Evolutionary conservation across 2,888 invertebrate species (phyloP).

Genomic region (Mythimna vitellina): DNA sequence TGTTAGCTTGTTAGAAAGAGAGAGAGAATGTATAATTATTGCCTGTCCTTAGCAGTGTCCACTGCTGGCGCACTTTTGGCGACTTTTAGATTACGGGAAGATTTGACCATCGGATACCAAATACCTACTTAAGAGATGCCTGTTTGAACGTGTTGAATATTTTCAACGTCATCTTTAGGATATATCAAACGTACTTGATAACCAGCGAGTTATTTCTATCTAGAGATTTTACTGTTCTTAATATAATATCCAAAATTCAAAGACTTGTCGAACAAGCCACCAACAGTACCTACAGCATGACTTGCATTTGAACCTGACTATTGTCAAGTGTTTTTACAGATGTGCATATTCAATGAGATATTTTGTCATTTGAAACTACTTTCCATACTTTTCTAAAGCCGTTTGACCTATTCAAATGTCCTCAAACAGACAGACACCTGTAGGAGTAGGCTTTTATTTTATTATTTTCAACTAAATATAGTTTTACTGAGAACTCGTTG

Average conservation of each 20-base stretch:
- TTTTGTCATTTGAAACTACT: slow-evolving; percentile 27
- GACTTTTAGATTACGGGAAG: too few relatives aligned
- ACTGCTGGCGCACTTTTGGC: too few relatives aligned
- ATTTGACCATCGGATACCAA: too few relatives aligned
- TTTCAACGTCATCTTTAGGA: background rate
- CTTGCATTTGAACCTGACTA: slow-evolving; percentile 13
- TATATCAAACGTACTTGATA: background rate
- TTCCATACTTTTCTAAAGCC: slow-evolving; percentile 46
- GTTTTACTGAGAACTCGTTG: slow-evolving; percentile 4
- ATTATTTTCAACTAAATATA: slow-evolving; percentile 6
- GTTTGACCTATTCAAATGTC: slow-evolving; percentile 41
- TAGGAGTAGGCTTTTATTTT: slow-evolving; percentile 27
- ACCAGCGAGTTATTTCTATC: background rate
- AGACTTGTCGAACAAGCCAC: slow-evolving; percentile 9
- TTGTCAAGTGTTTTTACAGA: slow-evolving; percentile 38
- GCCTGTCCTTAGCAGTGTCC: too few relatives aligned
- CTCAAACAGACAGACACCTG: slow-evolving; percentile 25
- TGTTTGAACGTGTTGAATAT: too few relatives aligned
- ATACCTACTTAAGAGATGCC: too few relatives aligned
- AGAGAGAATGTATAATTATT: too few relatives aligned
- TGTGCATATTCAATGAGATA: slow-evolving; percentile 42
- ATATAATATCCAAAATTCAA: slow-evolving; percentile 6
- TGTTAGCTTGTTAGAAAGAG: too few relatives aligned
- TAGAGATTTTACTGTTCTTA: slow-evolving; percentile 2
- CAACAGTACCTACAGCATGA: slow-evolving; percentile 26